These are phyloP conservation scores for Mythimna impura DNA, from an alignment of 2,888 invertebrate genomes.

Conservation along the genomic window DNA sequence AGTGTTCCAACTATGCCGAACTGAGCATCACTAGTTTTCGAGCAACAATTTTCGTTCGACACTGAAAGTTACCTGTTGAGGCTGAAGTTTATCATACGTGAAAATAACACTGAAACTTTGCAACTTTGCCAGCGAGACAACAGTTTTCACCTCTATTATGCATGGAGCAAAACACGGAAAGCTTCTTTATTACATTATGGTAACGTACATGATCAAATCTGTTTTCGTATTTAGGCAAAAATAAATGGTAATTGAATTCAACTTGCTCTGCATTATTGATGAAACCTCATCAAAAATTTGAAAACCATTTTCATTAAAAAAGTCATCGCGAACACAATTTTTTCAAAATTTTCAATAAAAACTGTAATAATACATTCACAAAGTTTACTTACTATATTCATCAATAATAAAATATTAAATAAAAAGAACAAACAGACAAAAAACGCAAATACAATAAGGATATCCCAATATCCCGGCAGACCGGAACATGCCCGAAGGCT, in stretches of 20 bases:
- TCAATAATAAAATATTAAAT: constrained; percentile 31
- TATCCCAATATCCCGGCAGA: constrained; percentile 24
- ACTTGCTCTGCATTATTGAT: not conserved
- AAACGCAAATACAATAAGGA: constrained; percentile 10
- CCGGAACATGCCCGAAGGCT: constrained; percentile 31
- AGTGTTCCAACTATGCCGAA: constrained; percentile 42
- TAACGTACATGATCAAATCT: not conserved
- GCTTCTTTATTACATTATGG: constrained; percentile 24
- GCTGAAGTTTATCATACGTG: constrained; percentile 57
- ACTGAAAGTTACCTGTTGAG: constrained; percentile 63
- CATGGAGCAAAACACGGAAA: constrained; percentile 8
- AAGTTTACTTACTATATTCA: constrained; percentile 18
- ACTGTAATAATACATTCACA: constrained; percentile 2
- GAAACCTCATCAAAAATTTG: not conserved
- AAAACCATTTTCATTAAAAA: not conserved
- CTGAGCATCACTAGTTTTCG: constrained; percentile 35
- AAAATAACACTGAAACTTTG: constrained; percentile 56
- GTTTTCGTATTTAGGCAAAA: not conserved
- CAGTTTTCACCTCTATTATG: constrained; percentile 47
- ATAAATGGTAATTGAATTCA: not conserved
- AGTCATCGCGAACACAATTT: not conserved
- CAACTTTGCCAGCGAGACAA: constrained; percentile 46
- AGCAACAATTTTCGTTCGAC: constrained; percentile 56
- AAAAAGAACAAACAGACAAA: constrained; percentile 12
- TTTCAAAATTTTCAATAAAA: not conserved